Evolutionary conservation across 1,140 invertebrate species (phyloP), one percentile per base, ranked within the genome.

Genomic region (Protaetia brevitarsis): DNA sequence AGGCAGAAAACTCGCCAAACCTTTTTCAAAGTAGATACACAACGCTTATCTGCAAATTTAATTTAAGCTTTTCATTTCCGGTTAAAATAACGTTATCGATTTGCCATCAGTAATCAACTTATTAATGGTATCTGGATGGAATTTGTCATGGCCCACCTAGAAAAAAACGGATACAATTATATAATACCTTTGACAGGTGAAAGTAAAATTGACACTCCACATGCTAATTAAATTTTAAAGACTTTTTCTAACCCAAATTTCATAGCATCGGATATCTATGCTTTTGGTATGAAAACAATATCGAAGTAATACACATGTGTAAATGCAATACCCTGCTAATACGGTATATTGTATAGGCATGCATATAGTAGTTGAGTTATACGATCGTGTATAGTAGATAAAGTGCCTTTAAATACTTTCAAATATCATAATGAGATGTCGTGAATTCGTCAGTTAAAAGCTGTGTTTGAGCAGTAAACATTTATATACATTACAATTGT

Each of bases 321-420:
- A n/a, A n/a, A n/a, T n/a, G n/a, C n/a, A n/a, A n/a, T n/a, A n/a
- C n/a, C n/a, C n/a, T n/a, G n/a, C n/a, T n/a, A n/a, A n/a, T n/a
- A n/a, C n/a, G n/a, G n/a, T n/a, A n/a, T n/a, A n/a, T n/a, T n/a
- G n/a, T n/a, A n/a, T n/a, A n/a, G n/a, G n/a, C n/a, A n/a, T n/a
- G n/a, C n/a, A n/a, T 51, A 51, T 51, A 51, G 41, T 51, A 23
- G 41, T 51, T 51, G 5, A n/a, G 41, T 45, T 19, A 19, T 45
- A 21, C 19, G 41, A 51, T 51, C 16, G 16, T 23, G 11, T 23
- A 51, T 23, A 51, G 41, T 51, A 51, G 41, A 51, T 51, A 51
- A 51, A 51, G 19, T 51, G 26, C 21, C 41, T 19, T 51, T 51
- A 51, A 51, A 19, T 51, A 51, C 41, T 51, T 51, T 51, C 41